Percentiles rank a stretch among this genome's conserved stretches.
phyloP scores from a whole-genome alignment of 2,113 vertebrate genomes.

The Pampusana beccarii region DNA sequence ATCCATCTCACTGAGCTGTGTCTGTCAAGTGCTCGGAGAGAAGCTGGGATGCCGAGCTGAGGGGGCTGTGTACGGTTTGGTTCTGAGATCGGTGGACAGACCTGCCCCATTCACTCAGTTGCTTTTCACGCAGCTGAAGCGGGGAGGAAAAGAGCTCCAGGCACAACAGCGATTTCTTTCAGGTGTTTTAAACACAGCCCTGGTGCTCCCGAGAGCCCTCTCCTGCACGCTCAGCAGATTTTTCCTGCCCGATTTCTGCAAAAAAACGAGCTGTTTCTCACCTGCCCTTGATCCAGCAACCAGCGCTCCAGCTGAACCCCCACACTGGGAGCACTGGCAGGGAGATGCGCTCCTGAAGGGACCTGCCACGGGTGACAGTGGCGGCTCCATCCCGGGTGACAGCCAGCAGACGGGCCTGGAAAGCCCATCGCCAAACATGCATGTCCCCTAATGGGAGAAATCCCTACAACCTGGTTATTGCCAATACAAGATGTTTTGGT shows the following conservation, averaged over 20 bases:
- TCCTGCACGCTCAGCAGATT: neutral
- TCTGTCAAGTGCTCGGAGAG: neutral
- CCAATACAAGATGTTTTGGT: fast-evolving
- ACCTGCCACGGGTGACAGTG: neutral
- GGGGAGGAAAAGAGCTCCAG: neutral
- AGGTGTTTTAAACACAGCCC: neutral
- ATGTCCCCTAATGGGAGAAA: neutral
- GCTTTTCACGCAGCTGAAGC: neutral
- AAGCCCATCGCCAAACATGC: neutral
- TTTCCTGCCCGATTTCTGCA: neutral
- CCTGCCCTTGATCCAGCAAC: neutral
- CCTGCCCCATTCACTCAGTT: neutral
- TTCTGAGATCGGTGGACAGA: neutral
- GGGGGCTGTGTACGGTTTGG: fast-evolving
- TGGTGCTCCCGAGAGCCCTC: neutral
- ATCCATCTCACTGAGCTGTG: neutral
- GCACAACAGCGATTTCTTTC: neutral
- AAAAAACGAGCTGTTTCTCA: neutral
- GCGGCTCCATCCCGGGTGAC: neutral
- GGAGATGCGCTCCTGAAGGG: neutral
- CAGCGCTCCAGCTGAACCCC: neutral
- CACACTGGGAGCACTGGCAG: neutral
- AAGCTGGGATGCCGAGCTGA: neutral
- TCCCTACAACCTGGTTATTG: neutral
- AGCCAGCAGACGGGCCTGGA: neutral